Evolutionary conservation across 2,888 invertebrate genomes (phyloP).

Genomic region (Diplolepis rosae): DNA sequence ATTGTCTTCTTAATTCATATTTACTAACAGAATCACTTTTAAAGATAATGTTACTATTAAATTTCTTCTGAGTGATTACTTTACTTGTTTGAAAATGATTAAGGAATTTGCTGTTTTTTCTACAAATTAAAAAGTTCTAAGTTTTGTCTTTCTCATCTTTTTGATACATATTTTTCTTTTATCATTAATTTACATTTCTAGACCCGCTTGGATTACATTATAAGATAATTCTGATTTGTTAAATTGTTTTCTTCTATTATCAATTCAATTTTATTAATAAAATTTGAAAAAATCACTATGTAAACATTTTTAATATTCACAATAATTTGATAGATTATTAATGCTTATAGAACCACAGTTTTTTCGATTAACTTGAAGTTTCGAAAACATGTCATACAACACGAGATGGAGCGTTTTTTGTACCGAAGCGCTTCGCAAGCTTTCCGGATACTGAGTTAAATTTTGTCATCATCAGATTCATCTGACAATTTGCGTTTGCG

Average conservation of each 20-base stretch:
- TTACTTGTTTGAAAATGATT: too few species aligned
- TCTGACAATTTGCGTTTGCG: conserved; percentile 21
- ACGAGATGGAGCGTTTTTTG: neutral
- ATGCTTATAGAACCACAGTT: neutral
- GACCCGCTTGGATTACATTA: too few species aligned
- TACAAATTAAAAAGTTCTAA: too few species aligned
- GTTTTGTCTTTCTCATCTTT: too few species aligned
- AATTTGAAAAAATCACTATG: neutral
- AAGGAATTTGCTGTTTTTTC: too few species aligned
- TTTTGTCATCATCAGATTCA: neutral
- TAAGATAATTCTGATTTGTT: too few species aligned
- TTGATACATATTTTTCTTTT: too few species aligned
- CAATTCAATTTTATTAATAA: neutral
- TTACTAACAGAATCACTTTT: too few species aligned
- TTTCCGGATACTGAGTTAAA: conserved; percentile 18
- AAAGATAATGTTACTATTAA: too few species aligned
- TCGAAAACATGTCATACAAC: neutral
- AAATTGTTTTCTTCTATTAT: neutral
- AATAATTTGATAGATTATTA: neutral
- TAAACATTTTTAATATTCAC: neutral
- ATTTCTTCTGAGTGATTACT: too few species aligned
- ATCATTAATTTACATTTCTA: too few species aligned
- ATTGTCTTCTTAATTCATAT: too few species aligned
- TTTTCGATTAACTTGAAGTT: neutral
- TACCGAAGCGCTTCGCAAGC: conserved; percentile 17